A percentile compares a stretch with the other conserved stretches of the same genome.
Evolutionary conservation across 92 coral and sea anemone species (phyloP).

Genomic region (Scolanthus callimorphus): DNA sequence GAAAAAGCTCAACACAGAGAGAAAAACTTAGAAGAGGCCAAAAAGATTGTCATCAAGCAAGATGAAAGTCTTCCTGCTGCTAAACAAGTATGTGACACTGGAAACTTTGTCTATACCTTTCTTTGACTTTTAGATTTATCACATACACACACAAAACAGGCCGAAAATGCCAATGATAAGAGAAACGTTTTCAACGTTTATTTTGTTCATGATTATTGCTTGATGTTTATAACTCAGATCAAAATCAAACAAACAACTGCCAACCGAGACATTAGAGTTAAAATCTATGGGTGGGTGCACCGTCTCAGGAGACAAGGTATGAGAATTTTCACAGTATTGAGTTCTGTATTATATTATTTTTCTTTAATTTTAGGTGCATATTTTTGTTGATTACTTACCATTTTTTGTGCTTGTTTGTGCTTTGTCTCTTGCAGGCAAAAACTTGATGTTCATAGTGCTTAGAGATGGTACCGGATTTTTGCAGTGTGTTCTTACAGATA

Average conservation of each 20-base stretch:
- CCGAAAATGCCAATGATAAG: too few species aligned
- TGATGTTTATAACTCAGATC: too few species aligned
- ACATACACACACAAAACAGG: too few species aligned
- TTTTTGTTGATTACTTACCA: too few species aligned
- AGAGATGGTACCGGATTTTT: conserved; percentile 99
- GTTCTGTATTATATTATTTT: too few species aligned
- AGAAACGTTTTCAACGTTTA: too few species aligned
- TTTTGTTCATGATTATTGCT: too few species aligned
- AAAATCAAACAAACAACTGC: conserved; percentile 68
- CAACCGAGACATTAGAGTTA: conserved; percentile 84
- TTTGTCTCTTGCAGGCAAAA: conserved; percentile 54
- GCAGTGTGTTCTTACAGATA: conserved; percentile 88
- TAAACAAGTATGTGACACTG: conserved; percentile 36
- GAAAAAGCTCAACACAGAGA: conserved; percentile 95
- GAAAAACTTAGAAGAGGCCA: conserved; percentile 96
- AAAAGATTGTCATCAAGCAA: conserved; percentile 73
- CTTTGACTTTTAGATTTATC: too few species aligned
- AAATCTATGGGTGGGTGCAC: conserved; percentile 90
- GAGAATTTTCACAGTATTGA: not conserved
- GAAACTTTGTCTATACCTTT: too few species aligned
- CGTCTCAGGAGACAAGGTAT: conserved; percentile 89
- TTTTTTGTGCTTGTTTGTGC: not conserved
- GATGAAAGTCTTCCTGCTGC: conserved; percentile 86
- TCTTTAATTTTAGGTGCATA: too few species aligned
- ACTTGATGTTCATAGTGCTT: conserved; percentile 87